Evolutionary conservation across 53 echinoderm and acorn worm species (phyloP).

Genomic region (Holothuria scabra): DNA sequence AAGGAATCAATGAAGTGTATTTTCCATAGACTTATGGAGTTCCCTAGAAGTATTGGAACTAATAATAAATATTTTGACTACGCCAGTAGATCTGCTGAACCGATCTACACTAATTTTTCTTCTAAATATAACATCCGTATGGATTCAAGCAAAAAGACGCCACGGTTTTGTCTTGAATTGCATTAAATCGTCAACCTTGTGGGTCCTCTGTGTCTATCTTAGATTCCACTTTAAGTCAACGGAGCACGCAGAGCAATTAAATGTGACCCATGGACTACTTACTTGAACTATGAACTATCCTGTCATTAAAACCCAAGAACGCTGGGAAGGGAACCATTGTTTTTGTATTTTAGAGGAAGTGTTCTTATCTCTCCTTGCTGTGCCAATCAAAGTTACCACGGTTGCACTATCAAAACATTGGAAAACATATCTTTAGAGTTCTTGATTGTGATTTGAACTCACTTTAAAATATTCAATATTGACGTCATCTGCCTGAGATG

Average conservation of each 20-base stretch:
- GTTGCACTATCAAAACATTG: conserved; percentile 28
- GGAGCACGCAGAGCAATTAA: conserved; percentile 37
- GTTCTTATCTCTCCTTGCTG: conserved; percentile 28
- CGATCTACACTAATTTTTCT: conserved; percentile 5
- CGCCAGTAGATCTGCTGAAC: not conserved
- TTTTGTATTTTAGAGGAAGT: conserved; percentile 5
- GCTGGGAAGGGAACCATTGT: conserved; percentile 31
- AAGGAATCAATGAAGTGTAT: too few species aligned
- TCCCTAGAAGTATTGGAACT: too few species aligned
- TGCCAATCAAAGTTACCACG: conserved; percentile 40
- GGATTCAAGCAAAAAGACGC: not conserved
- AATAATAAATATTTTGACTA: too few species aligned
- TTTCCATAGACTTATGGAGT: too few species aligned
- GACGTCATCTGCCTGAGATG: too few species aligned
- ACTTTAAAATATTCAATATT: too few species aligned
- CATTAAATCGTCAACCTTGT: conserved; percentile 18
- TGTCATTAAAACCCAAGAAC: conserved; percentile 29
- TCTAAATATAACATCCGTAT: not conserved
- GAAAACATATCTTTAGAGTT: too few species aligned
- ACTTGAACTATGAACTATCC: conserved; percentile 20
- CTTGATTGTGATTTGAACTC: too few species aligned
- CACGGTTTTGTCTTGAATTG: not conserved
- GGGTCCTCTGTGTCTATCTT: conserved; percentile 12
- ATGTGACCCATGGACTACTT: conserved; percentile 21
- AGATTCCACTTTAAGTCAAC: conserved; percentile 8